These are phyloP conservation scores for Amphipoea oculea DNA, from an alignment of 2,888 invertebrate species.

Conservation along the genomic window DNA sequence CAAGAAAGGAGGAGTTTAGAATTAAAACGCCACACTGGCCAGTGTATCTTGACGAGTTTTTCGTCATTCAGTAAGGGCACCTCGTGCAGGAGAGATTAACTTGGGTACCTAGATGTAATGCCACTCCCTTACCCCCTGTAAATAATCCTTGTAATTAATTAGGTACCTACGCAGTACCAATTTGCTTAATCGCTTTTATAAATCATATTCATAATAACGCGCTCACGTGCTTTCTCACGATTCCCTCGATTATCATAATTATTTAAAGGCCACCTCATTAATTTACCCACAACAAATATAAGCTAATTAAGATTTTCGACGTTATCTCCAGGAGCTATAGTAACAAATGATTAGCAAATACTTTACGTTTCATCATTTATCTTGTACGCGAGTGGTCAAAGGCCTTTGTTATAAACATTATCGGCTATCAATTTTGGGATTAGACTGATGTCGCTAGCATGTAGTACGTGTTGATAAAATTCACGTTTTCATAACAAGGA, in stretches of 20 bases:
- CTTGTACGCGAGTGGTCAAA: constrained; percentile 45
- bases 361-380: constrained; percentile 43
- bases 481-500: constrained; percentile 5
- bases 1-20: too few relatives aligned
- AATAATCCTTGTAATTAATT: background rate
- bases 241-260: background rate
- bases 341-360: constrained; percentile 16
- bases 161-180: background rate
- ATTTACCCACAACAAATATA: background rate
- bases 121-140: background rate
- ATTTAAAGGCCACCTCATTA: background rate
- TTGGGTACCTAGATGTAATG: too few relatives aligned
- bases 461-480: background rate
- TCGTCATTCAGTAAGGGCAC: too few relatives aligned
- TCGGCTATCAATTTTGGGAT: constrained; percentile 11
- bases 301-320: background rate
- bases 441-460: background rate
- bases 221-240: background rate
- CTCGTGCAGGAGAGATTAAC: background rate
- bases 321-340: constrained; percentile 12
- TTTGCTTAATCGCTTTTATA: background rate
- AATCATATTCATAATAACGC: background rate
- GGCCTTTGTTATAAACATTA: constrained; percentile 33
- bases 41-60: too few relatives aligned
- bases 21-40: too few relatives aligned